Evolutionary conservation across 2,888 invertebrate genomes (phyloP), one percentile per base, ranked within the genome.

Genomic region (Stenchaetothrips biformis): DNA sequence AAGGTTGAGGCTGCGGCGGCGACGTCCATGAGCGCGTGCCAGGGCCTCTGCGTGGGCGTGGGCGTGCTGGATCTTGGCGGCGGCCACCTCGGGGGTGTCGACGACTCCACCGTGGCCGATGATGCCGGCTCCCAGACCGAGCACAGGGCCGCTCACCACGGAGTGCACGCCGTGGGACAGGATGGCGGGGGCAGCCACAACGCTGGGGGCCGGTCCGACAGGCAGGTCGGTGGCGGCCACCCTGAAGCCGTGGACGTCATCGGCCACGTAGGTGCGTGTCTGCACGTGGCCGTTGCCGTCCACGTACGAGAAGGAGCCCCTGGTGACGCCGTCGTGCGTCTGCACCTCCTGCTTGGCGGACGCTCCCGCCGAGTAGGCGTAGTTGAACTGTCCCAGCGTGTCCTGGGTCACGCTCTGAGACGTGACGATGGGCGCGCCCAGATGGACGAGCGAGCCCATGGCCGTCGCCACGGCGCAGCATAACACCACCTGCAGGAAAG

Each of bases 161-260:
- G 85, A 21, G 88, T 86, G 81, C 87, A 84, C 86, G 90, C 84
- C 18, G 37, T 37, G 37, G 86, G 85, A 80, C 85, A 82, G 83
- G 85, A 86, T 82, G 82, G 83, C 81, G 25, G 84, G 81, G 4
- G 85, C 84, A 87, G 88, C 82, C 87, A 89, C 88, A 89, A 89
- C 77, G 37, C 37, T 37, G 53, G 81, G 80, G 77, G 81, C 82
- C 67, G 81, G 81, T 59, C 81, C 81, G 48, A 81, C 78, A 1
- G 92, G 92, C 82, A 92, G 86, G 86, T 92, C 92, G 16, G 91
- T 91, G 74, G 91, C 92, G 18, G 90, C 87, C 13, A 91, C 92
- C 85, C 92, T 88, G 86, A 92, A 92, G 78, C 92, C 92, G 84
- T 91, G 88, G 81, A 88, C 87, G 62, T 88, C 87, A 86, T 92